A percentile compares a stretch with the other conserved stretches of the same genome.
Evolutionary conservation across 2,888 invertebrate species (phyloP).

Genomic region (Zootermopsis nevadensis): DNA sequence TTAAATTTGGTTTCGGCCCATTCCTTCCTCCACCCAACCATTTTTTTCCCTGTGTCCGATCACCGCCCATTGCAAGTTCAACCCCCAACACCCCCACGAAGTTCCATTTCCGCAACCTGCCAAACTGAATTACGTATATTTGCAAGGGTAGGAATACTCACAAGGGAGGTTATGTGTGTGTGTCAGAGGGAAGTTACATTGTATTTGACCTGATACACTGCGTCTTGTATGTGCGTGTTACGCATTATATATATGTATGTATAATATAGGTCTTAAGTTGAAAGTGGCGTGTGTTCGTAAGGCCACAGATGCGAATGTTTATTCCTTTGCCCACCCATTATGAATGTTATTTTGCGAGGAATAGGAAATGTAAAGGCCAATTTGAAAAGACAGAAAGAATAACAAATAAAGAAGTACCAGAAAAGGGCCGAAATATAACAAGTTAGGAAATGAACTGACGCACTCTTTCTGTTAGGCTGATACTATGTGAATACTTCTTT

Average conservation of each 20-base stretch:
- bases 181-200: not conserved
- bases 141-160: not conserved
- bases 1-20: conserved; percentile 35
- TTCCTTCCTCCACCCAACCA: conserved; percentile 19
- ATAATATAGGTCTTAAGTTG: too few relatives aligned
- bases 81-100: conserved; percentile 8
- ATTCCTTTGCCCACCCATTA: not conserved
- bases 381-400: not conserved
- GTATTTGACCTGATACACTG: not conserved
- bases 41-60: conserved; percentile 24
- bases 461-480: too few relatives aligned
- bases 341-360: not conserved
- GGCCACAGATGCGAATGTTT: not conserved
- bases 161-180: conserved; percentile 16
- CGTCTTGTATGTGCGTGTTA: not conserved
- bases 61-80: not conserved
- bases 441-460: too few relatives aligned
- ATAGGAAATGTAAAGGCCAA: not conserved
- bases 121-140: conserved; percentile 39
- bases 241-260: not conserved
- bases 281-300: not conserved
- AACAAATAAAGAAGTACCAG: not conserved
- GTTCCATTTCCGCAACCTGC: conserved; percentile 37
- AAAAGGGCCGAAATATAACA: too few relatives aligned
- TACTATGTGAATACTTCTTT: too few relatives aligned